phyloP scores from a whole-genome alignment of 1,140 invertebrate species.

The Riptortus pedestris region DNA sequence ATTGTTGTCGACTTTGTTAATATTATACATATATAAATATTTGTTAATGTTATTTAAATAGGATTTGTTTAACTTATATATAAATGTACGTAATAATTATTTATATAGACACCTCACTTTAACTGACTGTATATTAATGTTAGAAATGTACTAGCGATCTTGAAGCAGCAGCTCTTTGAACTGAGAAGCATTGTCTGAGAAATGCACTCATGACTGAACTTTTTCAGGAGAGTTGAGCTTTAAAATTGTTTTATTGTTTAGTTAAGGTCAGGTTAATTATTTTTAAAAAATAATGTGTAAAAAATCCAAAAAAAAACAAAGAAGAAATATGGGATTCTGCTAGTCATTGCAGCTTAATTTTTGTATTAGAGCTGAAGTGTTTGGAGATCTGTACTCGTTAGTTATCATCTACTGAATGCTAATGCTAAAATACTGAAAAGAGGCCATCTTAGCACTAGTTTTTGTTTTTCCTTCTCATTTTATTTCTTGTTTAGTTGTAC shows the following conservation, averaged over 20 bases:
- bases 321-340: conserved; percentile 9
- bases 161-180: neutral
- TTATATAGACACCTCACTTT: conserved; percentile 11
- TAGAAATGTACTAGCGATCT: neutral
- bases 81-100: conserved; percentile 6
- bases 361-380: conserved; percentile 8
- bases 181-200: neutral
- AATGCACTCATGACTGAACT: neutral
- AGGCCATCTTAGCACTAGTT: conserved; percentile 23
- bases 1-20: conserved; percentile 18
- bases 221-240: conserved; percentile 1
- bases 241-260: conserved; percentile 1
- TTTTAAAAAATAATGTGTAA: conserved; percentile 3
- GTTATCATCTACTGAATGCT: conserved; percentile 13
- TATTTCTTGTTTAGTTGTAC: conserved; percentile 12
- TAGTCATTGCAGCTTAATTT: conserved; percentile 18
- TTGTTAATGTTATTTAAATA: conserved; percentile 16
- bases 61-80: conserved; percentile 15
- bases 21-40: conserved; percentile 14
- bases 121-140: conserved; percentile 8
- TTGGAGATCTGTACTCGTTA: conserved; percentile 10
- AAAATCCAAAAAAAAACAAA: neutral
- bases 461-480: conserved; percentile 10
- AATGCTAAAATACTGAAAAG: conserved; percentile 4
- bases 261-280: neutral